These are phyloP conservation scores for Coenonympha glycerion DNA, from an alignment of 2,888 invertebrate genomes.

Conservation along the genomic window DNA sequence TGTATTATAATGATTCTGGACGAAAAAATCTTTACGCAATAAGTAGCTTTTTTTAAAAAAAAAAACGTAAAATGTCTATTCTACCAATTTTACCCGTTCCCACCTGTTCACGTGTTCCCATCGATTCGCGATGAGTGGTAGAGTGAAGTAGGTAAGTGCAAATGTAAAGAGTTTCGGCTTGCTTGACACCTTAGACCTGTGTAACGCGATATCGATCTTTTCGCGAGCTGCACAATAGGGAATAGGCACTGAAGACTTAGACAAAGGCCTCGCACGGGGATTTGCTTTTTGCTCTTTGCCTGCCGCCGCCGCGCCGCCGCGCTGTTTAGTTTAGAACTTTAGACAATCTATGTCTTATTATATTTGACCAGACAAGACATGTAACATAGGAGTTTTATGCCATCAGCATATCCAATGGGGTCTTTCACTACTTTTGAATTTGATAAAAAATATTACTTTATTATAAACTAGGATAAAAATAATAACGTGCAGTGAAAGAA, in stretches of 20 bases:
- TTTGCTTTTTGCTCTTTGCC: constrained; percentile 13
- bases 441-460: no score
- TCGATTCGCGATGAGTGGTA: constrained; percentile 27
- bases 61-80: no score
- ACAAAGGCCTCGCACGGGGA: constrained; percentile 11
- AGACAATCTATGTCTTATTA: no score
- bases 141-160: no score
- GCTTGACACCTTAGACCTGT: constrained; percentile 52
- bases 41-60: background rate
- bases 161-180: constrained; percentile 36
- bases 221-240: constrained; percentile 27
- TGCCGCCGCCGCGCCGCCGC: background rate
- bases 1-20: no score
- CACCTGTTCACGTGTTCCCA: constrained; percentile 52
- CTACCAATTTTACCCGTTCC: constrained; percentile 62
- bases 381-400: no score
- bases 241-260: no score
- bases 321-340: background rate
- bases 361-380: no score
- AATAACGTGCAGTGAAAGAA: no score
- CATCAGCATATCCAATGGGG: no score
- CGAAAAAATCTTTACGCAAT: background rate
- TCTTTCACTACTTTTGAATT: no score
- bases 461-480: no score
- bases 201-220: constrained; percentile 56